phyloP scores from a whole-genome alignment of 2,888 invertebrate genomes.

The Pristionchus exspectatus region DNA sequence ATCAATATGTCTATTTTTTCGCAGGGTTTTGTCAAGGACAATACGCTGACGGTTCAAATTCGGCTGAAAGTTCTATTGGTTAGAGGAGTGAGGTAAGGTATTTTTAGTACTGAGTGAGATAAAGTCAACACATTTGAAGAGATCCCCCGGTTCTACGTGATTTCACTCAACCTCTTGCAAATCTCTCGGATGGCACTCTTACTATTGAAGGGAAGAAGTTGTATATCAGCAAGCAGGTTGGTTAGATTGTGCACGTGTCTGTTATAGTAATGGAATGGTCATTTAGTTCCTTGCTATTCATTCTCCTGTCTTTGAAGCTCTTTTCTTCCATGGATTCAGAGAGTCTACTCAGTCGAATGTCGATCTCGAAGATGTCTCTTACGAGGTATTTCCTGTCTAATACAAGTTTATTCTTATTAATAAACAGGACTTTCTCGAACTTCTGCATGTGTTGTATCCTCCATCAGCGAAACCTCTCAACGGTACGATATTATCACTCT shows the following conservation, averaged over 20 bases:
- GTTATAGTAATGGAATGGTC: not conserved
- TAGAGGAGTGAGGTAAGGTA: not conserved
- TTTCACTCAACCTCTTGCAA: not conserved
- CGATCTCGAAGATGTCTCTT: not conserved
- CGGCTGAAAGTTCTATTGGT: not conserved
- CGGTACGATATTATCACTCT: not conserved
- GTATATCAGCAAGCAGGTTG: not conserved
- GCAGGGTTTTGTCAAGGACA: not conserved
- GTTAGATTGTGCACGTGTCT: not conserved
- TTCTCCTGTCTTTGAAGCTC: not conserved
- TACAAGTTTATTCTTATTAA: not conserved
- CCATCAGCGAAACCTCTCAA: not conserved
- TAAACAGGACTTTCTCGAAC: not conserved
- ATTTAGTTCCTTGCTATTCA: not conserved
- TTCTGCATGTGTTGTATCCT: slow-evolving; percentile 14
- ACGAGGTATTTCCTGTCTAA: not conserved
- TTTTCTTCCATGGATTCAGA: not conserved
- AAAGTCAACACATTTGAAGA: not conserved
- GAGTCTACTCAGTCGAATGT: not conserved
- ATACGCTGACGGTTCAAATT: not conserved
- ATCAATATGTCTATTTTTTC: too few relatives aligned
- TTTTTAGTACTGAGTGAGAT: not conserved
- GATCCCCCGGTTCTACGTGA: not conserved
- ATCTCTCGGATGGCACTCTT: not conserved
- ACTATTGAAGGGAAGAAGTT: not conserved